Conservation (phyloP, 2,888 invertebrate species). For the Hypomecis atomaria region DNA sequence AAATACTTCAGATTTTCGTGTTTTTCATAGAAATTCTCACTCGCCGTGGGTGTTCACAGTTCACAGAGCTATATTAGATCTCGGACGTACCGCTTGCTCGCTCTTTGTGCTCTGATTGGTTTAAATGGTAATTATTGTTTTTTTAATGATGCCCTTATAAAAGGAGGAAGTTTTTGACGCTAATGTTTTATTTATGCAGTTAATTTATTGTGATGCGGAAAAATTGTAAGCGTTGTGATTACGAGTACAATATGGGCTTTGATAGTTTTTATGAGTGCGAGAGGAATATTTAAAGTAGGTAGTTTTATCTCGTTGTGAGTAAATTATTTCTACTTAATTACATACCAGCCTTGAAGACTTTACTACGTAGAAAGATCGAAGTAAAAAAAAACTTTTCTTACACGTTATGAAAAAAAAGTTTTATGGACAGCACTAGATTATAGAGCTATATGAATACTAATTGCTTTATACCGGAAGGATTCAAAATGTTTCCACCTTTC, state of each 20-base stretch:
- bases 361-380: too few species aligned
- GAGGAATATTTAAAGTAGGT: not conserved
- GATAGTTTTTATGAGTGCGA: constrained; percentile 3
- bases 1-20: constrained; percentile 67
- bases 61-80: constrained; percentile 45
- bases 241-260: constrained; percentile 10
- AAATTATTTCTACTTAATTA: too few species aligned
- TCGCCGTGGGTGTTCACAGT: constrained; percentile 66
- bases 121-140: constrained; percentile 31
- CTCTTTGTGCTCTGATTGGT: constrained; percentile 36
- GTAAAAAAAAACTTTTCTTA: too few species aligned
- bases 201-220: constrained; percentile 32
- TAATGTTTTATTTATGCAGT: constrained; percentile 41
- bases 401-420: too few species aligned
- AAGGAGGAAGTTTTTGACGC: constrained; percentile 41
- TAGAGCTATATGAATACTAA: too few species aligned
- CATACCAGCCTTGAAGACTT: too few species aligned
- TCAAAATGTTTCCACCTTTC: not conserved
- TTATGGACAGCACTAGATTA: too few species aligned
- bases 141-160: constrained; percentile 47
- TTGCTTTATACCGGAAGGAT: too few species aligned
- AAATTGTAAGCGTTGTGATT: constrained; percentile 15
- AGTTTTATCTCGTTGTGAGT: not conserved
- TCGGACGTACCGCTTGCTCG: constrained; percentile 6
- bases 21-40: constrained; percentile 44